phyloP scores from a whole-genome alignment of 2,113 vertebrate species.

The Cynocephalus volans region DNA sequence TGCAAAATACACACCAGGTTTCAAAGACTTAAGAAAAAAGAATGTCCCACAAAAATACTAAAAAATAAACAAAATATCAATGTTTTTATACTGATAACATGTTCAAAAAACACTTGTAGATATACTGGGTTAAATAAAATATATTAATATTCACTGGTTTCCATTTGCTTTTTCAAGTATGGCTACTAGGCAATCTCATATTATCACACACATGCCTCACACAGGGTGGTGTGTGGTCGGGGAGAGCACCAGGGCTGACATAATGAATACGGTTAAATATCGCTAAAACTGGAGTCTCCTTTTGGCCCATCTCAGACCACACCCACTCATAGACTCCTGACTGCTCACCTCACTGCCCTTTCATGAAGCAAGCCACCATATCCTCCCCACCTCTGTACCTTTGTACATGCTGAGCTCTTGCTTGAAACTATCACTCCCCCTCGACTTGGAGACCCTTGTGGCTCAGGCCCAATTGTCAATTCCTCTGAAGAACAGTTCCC shows the following conservation, averaged over 20 bases:
- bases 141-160: background rate
- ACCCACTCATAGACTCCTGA: background rate
- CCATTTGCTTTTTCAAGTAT: background rate
- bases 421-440: background rate
- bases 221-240: no score
- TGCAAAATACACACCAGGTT: background rate
- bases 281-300: background rate
- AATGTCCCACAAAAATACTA: no score
- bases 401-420: background rate
- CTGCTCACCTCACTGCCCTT: background rate
- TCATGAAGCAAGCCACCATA: background rate
- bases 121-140: background rate
- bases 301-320: background rate
- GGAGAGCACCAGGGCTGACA: fast-evolving
- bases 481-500: background rate
- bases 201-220: background rate
- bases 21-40: background rate
- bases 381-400: background rate
- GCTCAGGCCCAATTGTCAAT: background rate
- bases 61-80: background rate
- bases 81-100: background rate
- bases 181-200: background rate
- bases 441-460: background rate
- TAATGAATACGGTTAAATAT: background rate
- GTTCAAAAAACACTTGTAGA: background rate